phyloP scores from a whole-genome alignment of 2,113 vertebrate genomes.

The Ictalurus punctatus region DNA sequence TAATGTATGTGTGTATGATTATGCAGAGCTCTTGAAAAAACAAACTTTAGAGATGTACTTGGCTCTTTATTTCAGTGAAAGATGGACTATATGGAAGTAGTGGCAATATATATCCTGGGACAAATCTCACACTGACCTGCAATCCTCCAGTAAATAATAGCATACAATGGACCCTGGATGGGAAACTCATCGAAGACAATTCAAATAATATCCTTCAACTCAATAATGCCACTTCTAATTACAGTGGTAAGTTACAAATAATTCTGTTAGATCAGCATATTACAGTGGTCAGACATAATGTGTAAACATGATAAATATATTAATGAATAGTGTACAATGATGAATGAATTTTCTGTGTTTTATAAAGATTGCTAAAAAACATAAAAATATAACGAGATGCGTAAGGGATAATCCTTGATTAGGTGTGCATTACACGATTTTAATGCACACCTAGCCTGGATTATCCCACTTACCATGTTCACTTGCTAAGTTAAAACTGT shows the following conservation, averaged over 20 bases:
- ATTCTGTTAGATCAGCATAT: not conserved
- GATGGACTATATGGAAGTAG: not conserved
- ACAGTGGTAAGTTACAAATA: constrained; percentile 27
- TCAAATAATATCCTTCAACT: not conserved
- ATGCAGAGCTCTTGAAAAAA: not conserved
- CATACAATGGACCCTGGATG: constrained; percentile 13
- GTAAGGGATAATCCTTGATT: too few species aligned
- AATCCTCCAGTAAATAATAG: not conserved
- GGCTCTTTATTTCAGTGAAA: constrained; percentile 18
- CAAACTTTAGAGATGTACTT: not conserved
- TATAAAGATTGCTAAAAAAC: too few species aligned
- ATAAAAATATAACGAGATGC: too few species aligned
- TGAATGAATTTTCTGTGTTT: too few species aligned
- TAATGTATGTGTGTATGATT: not conserved
- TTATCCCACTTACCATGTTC: too few species aligned
- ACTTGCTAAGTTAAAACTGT: too few species aligned
- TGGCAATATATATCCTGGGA: constrained; percentile 20
- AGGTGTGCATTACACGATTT: too few species aligned
- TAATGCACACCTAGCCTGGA: too few species aligned
- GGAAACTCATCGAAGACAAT: too few species aligned
- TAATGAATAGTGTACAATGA: too few species aligned
- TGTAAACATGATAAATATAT: not conserved
- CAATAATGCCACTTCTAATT: not conserved
- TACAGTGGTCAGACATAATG: not conserved
- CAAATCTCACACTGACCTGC: constrained; percentile 2